These are phyloP conservation scores for Lasioglossum morio DNA, from an alignment of 2,888 invertebrate species.

Conservation along the genomic window DNA sequence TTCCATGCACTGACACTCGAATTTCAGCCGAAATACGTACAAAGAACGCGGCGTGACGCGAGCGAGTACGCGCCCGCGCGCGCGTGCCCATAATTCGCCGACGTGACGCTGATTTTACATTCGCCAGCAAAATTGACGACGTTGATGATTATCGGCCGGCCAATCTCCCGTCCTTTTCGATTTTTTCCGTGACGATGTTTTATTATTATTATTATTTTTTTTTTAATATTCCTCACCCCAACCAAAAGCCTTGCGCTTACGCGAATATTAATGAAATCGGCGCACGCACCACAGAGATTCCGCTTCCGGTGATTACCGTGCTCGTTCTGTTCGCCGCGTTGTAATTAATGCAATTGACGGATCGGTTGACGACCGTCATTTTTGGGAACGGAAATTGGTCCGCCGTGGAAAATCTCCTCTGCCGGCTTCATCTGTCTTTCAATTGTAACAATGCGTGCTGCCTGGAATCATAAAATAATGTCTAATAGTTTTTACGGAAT, in stretches of 20 bases:
- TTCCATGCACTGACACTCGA: slow-evolving; percentile 65
- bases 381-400: slow-evolving; percentile 2
- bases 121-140: slow-evolving; percentile 61
- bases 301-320: slow-evolving; percentile 22
- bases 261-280: slow-evolving; percentile 48
- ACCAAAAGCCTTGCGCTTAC: slow-evolving; percentile 32
- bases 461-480: neutral
- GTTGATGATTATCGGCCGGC: slow-evolving; percentile 55
- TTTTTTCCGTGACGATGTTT: neutral
- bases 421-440: neutral
- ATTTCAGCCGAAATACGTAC: slow-evolving; percentile 64
- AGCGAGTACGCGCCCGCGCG: neutral
- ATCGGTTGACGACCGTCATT: neutral
- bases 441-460: neutral
- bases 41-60: slow-evolving; percentile 63
- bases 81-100: slow-evolving; percentile 62
- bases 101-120: slow-evolving; percentile 63
- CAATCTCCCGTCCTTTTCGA: slow-evolving; percentile 46
- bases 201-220: slow-evolving; percentile 1
- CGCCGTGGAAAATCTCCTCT: neutral
- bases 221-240: neutral
- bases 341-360: slow-evolving; percentile 39
- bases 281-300: neutral
- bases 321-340: neutral
- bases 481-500: neutral